Conservation (phyloP, 1,140 invertebrate genomes). For the Bactericera cockerelli region DNA sequence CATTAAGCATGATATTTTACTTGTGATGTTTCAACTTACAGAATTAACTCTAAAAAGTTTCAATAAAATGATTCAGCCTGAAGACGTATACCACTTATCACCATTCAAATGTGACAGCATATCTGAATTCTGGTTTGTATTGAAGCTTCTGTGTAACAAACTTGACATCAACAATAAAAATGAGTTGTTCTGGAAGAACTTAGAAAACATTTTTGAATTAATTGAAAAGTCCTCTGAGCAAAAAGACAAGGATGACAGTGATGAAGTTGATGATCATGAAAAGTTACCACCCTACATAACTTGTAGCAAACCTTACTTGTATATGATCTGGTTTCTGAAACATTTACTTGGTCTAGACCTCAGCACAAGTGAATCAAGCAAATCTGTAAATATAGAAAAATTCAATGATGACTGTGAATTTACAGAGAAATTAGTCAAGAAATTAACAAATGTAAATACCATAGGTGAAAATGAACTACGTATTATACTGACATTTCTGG, state of each 20-base stretch:
- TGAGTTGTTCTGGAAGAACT: not conserved
- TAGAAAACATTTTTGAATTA: not conserved
- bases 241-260: not conserved
- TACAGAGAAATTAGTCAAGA: not conserved
- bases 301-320: slow-evolving; percentile 1
- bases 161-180: not conserved
- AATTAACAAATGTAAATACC: not conserved
- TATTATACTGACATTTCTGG: not conserved
- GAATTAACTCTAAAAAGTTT: slow-evolving; percentile 3
- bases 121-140: not conserved
- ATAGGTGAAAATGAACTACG: not conserved
- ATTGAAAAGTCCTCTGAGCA: not conserved
- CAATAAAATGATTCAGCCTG: not conserved
- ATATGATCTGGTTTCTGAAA: not conserved
- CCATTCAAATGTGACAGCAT: slow-evolving; percentile 2
- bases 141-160: not conserved
- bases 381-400: not conserved
- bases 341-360: not conserved
- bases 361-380: not conserved
- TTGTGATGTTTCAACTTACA: not conserved
- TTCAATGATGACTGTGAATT: not conserved
- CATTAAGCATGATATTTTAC: not conserved
- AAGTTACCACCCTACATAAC: not conserved
- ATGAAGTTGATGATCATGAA: not conserved
- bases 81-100: not conserved